Percentiles rank a stretch among this genome's conserved stretches.
phyloP scores from a whole-genome alignment of 2,113 vertebrate species.

The Megaceryle torquata region DNA sequence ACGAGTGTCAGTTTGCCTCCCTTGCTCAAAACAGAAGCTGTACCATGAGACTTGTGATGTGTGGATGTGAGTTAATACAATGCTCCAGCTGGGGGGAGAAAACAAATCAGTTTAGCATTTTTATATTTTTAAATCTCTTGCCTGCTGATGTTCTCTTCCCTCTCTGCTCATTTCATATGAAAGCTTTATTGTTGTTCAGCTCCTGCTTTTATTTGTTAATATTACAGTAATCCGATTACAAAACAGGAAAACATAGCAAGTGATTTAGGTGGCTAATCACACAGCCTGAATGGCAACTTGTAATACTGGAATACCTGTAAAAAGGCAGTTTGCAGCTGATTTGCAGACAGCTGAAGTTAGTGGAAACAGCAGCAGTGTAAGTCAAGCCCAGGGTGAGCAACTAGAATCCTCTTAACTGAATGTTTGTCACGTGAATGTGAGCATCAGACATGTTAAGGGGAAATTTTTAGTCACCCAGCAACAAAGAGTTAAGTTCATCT shows the following conservation, averaged over 20 bases:
- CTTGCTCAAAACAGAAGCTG: not conserved
- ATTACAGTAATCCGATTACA: not conserved
- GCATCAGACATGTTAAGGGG: accelerated
- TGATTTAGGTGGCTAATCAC: not conserved
- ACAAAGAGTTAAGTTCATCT: not conserved
- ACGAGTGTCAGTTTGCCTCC: not conserved
- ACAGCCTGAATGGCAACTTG: not conserved
- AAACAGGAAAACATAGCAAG: not conserved
- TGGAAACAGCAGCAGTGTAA: not conserved
- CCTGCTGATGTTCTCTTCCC: conserved; percentile 17
- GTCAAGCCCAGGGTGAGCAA: not conserved
- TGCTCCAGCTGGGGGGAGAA: not conserved
- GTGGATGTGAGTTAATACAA: not conserved
- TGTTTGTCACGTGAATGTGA: not conserved
- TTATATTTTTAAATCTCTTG: conserved; percentile 18
- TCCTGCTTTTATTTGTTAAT: conserved; percentile 28
- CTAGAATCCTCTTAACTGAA: not conserved
- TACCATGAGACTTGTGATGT: not conserved
- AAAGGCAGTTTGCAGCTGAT: not conserved
- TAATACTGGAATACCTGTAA: not conserved
- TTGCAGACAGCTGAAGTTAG: not conserved
- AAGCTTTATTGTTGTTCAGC: not conserved
- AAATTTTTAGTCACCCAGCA: not conserved
- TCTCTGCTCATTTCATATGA: not conserved
- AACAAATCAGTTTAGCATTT: conserved; percentile 38